Evolutionary conservation across 2,888 invertebrate genomes (phyloP).

Genomic region (Cotesia congregata): DNA sequence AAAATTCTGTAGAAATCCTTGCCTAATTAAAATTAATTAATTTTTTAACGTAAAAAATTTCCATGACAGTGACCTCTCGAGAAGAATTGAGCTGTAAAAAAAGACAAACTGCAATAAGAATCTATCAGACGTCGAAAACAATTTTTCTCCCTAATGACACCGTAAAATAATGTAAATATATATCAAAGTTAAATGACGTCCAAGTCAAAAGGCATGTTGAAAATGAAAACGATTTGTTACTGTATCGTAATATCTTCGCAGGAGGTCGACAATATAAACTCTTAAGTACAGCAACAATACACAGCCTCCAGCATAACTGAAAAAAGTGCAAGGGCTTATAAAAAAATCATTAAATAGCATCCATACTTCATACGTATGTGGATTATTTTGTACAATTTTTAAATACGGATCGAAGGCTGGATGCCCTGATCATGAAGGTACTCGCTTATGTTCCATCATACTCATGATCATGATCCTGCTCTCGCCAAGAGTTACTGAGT

Average conservation of each 20-base stretch:
- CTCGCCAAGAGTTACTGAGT: conserved; percentile 20
- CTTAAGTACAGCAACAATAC: conserved; percentile 39
- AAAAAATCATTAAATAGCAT: neutral
- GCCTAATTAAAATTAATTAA: too few species aligned
- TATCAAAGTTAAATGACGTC: conserved; percentile 13
- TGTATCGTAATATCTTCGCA: conserved; percentile 55
- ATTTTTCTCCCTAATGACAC: conserved; percentile 2
- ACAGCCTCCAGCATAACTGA: neutral
- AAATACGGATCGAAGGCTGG: neutral
- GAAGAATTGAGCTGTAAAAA: too few species aligned
- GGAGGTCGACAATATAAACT: conserved; percentile 47
- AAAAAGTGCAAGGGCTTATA: neutral
- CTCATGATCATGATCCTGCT: conserved; percentile 25
- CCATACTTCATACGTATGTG: conserved; percentile 38
- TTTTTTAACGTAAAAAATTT: too few species aligned
- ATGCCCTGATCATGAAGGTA: too few species aligned
- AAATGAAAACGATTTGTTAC: conserved; percentile 56
- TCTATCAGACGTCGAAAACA: neutral
- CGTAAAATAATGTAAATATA: neutral
- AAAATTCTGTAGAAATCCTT: too few species aligned
- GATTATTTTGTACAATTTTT: conserved; percentile 47
- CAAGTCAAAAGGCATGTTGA: conserved; percentile 29
- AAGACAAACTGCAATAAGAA: neutral
- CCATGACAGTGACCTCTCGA: too few species aligned
- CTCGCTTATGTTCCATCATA: neutral